Conservation (phyloP, 2,888 invertebrate genomes). For the Gymnosoma rotundatum region DNA sequence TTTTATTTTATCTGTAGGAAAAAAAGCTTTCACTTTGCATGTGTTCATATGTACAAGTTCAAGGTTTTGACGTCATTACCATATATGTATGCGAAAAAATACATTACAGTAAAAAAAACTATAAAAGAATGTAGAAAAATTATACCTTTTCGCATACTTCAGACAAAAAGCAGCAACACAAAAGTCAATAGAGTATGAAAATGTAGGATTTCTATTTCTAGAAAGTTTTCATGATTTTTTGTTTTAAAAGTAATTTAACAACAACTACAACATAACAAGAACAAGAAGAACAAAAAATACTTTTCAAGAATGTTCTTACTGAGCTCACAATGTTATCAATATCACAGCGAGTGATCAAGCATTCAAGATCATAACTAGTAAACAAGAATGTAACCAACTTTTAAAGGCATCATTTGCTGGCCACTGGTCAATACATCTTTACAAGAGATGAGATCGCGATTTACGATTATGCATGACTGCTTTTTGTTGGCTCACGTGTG, state of each 20-base stretch:
- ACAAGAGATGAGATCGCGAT: too few relatives aligned
- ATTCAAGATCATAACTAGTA: neutral
- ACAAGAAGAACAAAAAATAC: neutral
- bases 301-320: constrained; percentile 18
- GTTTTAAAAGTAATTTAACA: constrained; percentile 34
- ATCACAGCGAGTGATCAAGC: constrained; percentile 28
- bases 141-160: constrained; percentile 23
- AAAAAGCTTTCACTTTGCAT: constrained; percentile 62
- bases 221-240: constrained; percentile 35
- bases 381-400: constrained; percentile 11
- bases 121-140: constrained; percentile 22
- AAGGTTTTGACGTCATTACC: constrained; percentile 67
- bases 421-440: too few relatives aligned
- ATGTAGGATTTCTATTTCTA: constrained; percentile 9
- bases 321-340: constrained; percentile 32
- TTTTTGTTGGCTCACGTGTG: too few relatives aligned
- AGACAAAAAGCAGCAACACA: constrained; percentile 23
- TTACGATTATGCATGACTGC: too few relatives aligned
- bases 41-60: constrained; percentile 47
- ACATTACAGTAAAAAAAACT: constrained; percentile 33
- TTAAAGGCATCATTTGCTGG: neutral
- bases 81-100: constrained; percentile 36
- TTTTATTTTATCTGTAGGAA: neutral
- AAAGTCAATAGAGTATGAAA: constrained; percentile 40
- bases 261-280: constrained; percentile 4